phyloP scores from a whole-genome alignment of 2,797 vertebrate species.

The Melanogrammus aeglefinus region DNA sequence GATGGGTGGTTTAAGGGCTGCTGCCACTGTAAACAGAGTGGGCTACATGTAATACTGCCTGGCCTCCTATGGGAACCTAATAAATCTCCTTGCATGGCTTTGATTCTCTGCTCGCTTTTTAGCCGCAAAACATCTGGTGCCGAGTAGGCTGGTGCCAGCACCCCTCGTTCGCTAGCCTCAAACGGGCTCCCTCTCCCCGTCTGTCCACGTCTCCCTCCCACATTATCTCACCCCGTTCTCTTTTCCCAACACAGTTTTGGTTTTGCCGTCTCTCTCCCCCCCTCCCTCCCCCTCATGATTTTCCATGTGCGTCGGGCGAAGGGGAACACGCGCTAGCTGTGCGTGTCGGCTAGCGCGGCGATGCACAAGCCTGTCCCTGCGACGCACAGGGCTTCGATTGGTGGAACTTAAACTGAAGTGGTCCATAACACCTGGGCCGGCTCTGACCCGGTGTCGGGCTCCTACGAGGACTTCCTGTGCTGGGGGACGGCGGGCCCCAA shows the following conservation, averaged over 20 bases:
- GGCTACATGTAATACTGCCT: slow-evolving; percentile 74
- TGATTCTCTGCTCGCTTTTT: slow-evolving; percentile 76
- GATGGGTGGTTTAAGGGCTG: slow-evolving; percentile 76
- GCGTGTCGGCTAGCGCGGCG: no score
- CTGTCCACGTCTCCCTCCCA: slow-evolving; percentile 36
- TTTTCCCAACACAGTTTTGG: neutral
- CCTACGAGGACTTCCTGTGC: slow-evolving; percentile 27
- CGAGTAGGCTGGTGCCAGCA: slow-evolving; percentile 67
- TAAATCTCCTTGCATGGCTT: slow-evolving; percentile 80
- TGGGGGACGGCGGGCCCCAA: slow-evolving; percentile 57
- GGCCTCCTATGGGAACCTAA: slow-evolving; percentile 75
- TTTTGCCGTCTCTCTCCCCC: slow-evolving; percentile 34
- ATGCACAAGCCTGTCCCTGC: no score
- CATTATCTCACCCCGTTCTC: slow-evolving; percentile 28
- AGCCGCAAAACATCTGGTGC: slow-evolving; percentile 80
- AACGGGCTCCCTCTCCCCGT: slow-evolving; percentile 23
- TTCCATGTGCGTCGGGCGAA: neutral
- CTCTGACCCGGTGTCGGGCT: neutral
- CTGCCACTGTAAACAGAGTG: slow-evolving; percentile 76
- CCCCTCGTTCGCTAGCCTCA: slow-evolving; percentile 28
- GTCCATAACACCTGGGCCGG: neutral
- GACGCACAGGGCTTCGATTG: neutral
- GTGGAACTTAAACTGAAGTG: neutral
- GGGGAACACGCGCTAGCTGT: neutral
- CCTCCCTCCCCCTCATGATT: slow-evolving; percentile 15